These are phyloP conservation scores for Cyrtorhinus lividipennis DNA, from an alignment of 1,140 invertebrate genomes.

Conservation along the genomic window DNA sequence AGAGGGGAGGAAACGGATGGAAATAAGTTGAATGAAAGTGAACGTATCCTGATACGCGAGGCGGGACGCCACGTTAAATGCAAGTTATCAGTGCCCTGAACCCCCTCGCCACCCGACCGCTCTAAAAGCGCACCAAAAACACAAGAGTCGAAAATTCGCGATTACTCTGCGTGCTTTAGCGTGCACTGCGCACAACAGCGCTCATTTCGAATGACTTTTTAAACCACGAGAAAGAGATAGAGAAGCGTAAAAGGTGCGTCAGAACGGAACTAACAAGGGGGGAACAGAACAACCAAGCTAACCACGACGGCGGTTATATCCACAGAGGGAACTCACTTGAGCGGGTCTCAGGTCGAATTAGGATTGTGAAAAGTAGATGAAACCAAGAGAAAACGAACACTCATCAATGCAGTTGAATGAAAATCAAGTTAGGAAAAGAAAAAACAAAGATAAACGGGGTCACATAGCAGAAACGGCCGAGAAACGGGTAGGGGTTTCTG, in stretches of 20 bases:
- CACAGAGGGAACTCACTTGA: no score
- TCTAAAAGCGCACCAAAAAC: neutral
- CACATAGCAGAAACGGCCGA: neutral
- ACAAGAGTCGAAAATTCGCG: neutral
- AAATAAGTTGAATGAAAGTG: neutral
- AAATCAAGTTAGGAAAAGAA: no score
- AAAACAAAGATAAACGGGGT: neutral
- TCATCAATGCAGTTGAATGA: no score
- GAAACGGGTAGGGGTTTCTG: neutral
- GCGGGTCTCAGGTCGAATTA: no score
- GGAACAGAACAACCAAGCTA: neutral
- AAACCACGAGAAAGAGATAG: neutral
- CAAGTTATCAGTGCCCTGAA: neutral
- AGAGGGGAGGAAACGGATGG: neutral
- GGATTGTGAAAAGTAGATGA: no score
- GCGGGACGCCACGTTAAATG: slow-evolving; percentile 3
- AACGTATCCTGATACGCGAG: neutral
- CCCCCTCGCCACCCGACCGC: neutral
- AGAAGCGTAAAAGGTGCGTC: neutral
- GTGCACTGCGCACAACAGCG: no score
- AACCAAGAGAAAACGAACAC: no score
- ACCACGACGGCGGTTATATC: neutral
- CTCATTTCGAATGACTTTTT: no score
- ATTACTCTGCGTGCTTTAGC: no score
- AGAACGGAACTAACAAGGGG: neutral